Base-by-base conservation (phyloP, 2,113 vertebrate genomes). In the Nannobrachium achirus region DNA sequence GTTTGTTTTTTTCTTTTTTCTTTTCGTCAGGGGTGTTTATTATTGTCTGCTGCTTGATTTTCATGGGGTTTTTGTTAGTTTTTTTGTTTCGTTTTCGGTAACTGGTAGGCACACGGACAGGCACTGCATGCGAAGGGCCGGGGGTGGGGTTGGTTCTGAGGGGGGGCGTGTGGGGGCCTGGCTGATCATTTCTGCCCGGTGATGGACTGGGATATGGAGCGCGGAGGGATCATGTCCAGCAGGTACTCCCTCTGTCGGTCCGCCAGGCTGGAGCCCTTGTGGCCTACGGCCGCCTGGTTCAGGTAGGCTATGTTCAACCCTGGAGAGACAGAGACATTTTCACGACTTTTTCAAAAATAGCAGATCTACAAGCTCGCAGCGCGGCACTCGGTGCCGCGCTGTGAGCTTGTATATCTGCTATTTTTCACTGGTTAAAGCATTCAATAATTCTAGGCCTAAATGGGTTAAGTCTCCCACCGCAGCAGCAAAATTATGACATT, bases 121-220 rank as follows among this genome's bases (percentile, higher is more conserved):
- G 94, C 94, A 95, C 95, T 95, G 95, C 94, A 95, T 96, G 95
- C 95, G 93, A 93, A 91, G 33, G 46, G 50, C 25, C 25, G 33
- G 51, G 75, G 67, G 63, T 63, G 51, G 73, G 64, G 38, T n/a
- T n/a, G 33, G 87, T 59, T 88, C n/a, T 62, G 79, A 79, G 44
- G 64, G 58, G 67, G 63, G 8, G 44, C 70, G 67, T 48, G 52
- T 66, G 56, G 55, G 80, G 61, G 71, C 46, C 9, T 74, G 80
- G 60, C 85, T 93, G 3, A 33, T 33, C 94, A 98, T 97, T 98
- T 98, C 92, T 97, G 96, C 70, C 96, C 95, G 61, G 93, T 96
- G 92, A 98, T 96, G 92, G 96, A 95, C 91, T 98, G 96, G 55
- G 97, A 96, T 95, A 98, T 97, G 90, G 97, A 97, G 79, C 96